Conservation (phyloP, 23 tunicate genomes). For the Trididemnum miniatum region DNA sequence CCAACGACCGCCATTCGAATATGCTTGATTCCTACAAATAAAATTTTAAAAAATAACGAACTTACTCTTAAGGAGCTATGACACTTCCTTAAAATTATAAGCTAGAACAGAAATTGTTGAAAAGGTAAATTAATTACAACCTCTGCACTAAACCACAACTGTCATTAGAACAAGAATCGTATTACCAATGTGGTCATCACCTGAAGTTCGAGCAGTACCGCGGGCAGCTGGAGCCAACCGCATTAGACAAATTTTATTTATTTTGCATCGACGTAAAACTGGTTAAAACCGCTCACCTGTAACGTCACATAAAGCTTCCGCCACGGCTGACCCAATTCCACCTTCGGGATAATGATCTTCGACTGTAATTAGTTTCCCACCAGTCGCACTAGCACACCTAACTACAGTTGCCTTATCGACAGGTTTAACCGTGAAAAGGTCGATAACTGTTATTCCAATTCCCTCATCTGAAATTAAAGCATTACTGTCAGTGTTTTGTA, state of each 20-base stretch:
- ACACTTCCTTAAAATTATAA: too few relatives aligned
- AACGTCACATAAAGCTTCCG: conserved; percentile 74
- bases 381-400: conserved; percentile 58
- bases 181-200: too few relatives aligned
- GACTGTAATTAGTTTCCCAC: conserved; percentile 83
- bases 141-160: too few relatives aligned
- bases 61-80: too few relatives aligned
- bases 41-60: too few relatives aligned
- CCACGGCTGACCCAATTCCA: conserved; percentile 92
- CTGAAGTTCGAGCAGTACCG: too few relatives aligned
- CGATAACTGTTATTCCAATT: conserved; percentile 75
- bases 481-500: too few relatives aligned
- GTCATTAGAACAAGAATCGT: too few relatives aligned
- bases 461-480: conserved; percentile 54
- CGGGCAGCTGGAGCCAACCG: too few relatives aligned
- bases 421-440: conserved; percentile 89
- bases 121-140: too few relatives aligned
- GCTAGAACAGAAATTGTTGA: too few relatives aligned
- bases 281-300: conserved; percentile 39
- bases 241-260: too few relatives aligned
- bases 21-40: conserved; percentile 50
- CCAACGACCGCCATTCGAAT: conserved; percentile 79
- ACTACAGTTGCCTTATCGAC: conserved; percentile 68
- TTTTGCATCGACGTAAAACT: not conserved
- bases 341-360: conserved; percentile 98